Evolutionary conservation across 2,888 invertebrate species (phyloP), one percentile per base, ranked within the genome.

Genomic region (Drosophila incognita): DNA sequence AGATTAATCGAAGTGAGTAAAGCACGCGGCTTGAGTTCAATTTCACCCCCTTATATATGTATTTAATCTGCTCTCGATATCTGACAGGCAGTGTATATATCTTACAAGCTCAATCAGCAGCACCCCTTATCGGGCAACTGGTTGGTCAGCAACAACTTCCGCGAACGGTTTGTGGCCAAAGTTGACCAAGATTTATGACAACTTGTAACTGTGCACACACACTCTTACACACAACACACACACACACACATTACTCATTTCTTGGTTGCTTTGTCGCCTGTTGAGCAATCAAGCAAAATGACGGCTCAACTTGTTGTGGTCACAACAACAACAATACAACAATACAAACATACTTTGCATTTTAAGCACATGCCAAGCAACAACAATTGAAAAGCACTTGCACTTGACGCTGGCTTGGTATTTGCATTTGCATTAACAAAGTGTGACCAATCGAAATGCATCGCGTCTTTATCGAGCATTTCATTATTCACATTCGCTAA

Each of bases 301-400:
- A 81, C 79, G 76, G 81, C 77, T 60, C 73, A 73, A 67, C 73
- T 81, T 79, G 79, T 81, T 60, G 68, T 71, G 56, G 69, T 52
- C 38, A 67, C 64, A 61, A 61, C 63, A 21, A 21, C 59, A 38
- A 56, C 59, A 57, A 31, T 6, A 63, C 54, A 57, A 56, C 64
- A 73, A 52, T 33, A n/a, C 51, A 66, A 48, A 70, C 83, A 76
- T 74, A 74, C 76, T 79, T 74, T 82, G 83, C 83, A 83, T 83
- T 85, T 60, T 85, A 85, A 87, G 60, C 69, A 59, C 60, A 69
- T 67, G 82, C 64, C 82, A 66, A 76, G 60, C 56, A 73, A 56
- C 64, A 60, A 54, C 64, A 70, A 58, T 58, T 68, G 64, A 79
- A 70, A 70, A 82, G 56, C 81, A 63, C 61, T 71, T 81, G 53